Conservation (phyloP, 2,888 invertebrate genomes). For the Drosophila robusta region DNA sequence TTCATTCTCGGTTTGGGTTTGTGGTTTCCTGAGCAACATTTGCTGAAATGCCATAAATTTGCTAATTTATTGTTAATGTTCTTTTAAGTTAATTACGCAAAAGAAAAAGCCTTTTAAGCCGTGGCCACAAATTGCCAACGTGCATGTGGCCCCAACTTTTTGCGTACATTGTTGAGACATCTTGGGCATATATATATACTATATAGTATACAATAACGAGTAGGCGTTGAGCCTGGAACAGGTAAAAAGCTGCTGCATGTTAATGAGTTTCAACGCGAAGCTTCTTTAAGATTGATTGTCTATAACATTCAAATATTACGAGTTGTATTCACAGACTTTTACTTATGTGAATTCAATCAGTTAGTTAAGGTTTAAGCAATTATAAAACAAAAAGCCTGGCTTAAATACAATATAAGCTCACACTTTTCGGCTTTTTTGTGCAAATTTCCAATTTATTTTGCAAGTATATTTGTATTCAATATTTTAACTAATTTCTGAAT, state of each 20-base stretch:
- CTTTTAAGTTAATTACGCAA: constrained; percentile 71
- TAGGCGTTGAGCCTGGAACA: not conserved
- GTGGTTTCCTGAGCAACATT: constrained; percentile 37
- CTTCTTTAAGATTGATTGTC: constrained; percentile 7
- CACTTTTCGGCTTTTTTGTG: too few species aligned
- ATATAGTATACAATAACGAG: not conserved
- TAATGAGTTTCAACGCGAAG: constrained; percentile 11
- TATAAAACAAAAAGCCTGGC: too few species aligned
- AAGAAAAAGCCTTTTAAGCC: constrained; percentile 48
- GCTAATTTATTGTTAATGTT: constrained; percentile 73
- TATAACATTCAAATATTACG: not conserved
- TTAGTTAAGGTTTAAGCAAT: not conserved
- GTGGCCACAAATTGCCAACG: constrained; percentile 48
- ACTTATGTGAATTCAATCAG: not conserved
- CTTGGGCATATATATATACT: not conserved
- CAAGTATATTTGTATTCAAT: too few species aligned
- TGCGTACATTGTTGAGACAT: constrained; percentile 24
- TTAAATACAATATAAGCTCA: too few species aligned
- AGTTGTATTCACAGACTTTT: not conserved
- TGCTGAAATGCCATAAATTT: constrained; percentile 72
- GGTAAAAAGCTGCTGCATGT: not conserved
- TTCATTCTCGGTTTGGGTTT: constrained; percentile 19
- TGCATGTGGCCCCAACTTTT: constrained; percentile 23
- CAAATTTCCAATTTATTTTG: too few species aligned
- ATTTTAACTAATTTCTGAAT: too few species aligned